Evolutionary conservation across 2,888 invertebrate genomes (phyloP).

Genomic region (Lathronympha strigana): DNA sequence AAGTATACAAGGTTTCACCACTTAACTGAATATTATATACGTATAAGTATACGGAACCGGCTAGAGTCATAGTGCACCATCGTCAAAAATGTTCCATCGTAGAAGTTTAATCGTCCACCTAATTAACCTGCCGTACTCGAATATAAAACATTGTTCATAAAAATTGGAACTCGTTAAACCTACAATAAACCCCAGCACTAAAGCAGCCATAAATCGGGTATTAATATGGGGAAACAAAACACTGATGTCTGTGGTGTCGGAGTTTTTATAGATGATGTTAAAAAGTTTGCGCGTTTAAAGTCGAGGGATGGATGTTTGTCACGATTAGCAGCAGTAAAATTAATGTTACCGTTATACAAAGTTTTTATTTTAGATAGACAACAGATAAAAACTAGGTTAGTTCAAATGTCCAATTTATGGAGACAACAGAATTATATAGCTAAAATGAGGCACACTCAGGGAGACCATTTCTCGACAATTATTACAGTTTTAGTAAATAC

Average conservation of each 20-base stretch:
- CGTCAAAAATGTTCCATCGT: slow-evolving; percentile 26
- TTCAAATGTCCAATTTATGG: too few relatives aligned
- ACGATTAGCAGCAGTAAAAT: slow-evolving; percentile 28
- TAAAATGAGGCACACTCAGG: too few relatives aligned
- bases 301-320: slow-evolving; percentile 29
- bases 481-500: too few relatives aligned
- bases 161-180: slow-evolving; percentile 68
- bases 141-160: slow-evolving; percentile 66
- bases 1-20: too few relatives aligned
- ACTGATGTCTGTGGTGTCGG: slow-evolving; percentile 45
- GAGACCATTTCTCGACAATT: too few relatives aligned
- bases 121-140: slow-evolving; percentile 67
- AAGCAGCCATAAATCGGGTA: slow-evolving; percentile 67
- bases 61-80: slow-evolving; percentile 3
- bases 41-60: slow-evolving; percentile 37
- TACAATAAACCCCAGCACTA: slow-evolving; percentile 61
- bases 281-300: slow-evolving; percentile 46
- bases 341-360: not conserved
- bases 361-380: slow-evolving; percentile 1
- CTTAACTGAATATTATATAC: too few relatives aligned
- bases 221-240: slow-evolving; percentile 57
- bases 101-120: slow-evolving; percentile 64
- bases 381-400: not conserved
- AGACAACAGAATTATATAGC: too few relatives aligned
- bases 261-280: slow-evolving; percentile 48